Conservation (phyloP, 2,888 invertebrate species). For the Pollenia griseotomentosa region DNA sequence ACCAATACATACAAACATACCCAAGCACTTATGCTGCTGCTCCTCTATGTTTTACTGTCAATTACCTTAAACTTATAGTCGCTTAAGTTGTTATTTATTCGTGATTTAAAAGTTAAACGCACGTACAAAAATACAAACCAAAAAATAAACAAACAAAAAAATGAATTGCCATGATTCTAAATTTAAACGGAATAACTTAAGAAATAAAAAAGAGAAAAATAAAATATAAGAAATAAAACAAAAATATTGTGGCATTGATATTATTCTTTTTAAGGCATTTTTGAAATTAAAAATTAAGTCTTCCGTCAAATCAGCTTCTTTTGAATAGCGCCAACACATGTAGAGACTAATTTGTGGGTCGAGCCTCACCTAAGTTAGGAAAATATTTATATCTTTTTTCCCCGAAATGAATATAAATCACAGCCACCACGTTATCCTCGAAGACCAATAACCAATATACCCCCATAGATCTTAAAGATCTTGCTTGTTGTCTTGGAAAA, state of each 20-base stretch:
- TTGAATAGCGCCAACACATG: too few species aligned
- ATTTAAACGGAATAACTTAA: constrained; percentile 64
- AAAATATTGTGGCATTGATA: not conserved
- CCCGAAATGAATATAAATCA: too few species aligned
- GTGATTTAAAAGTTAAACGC: constrained; percentile 67
- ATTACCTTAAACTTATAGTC: constrained; percentile 74
- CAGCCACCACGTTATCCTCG: too few species aligned
- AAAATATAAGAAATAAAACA: constrained; percentile 6
- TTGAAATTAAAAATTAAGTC: not conserved
- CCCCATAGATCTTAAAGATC: too few species aligned
- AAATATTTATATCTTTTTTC: too few species aligned
- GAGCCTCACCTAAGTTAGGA: too few species aligned
- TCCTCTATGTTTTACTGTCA: constrained; percentile 71
- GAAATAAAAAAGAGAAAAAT: constrained; percentile 5
- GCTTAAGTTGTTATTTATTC: constrained; percentile 71
- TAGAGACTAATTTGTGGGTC: too few species aligned
- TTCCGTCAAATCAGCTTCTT: too few species aligned
- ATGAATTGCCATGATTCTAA: constrained; percentile 55
- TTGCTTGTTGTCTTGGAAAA: too few species aligned
- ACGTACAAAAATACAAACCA: constrained; percentile 26
- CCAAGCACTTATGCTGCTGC: constrained; percentile 42
- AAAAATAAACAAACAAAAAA: constrained; percentile 10
- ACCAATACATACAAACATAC: too few species aligned
- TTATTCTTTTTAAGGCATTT: not conserved
- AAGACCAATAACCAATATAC: too few species aligned